These are phyloP conservation scores for Limenitis camilla DNA, from an alignment of 2,888 invertebrate species.

Conservation along the genomic window DNA sequence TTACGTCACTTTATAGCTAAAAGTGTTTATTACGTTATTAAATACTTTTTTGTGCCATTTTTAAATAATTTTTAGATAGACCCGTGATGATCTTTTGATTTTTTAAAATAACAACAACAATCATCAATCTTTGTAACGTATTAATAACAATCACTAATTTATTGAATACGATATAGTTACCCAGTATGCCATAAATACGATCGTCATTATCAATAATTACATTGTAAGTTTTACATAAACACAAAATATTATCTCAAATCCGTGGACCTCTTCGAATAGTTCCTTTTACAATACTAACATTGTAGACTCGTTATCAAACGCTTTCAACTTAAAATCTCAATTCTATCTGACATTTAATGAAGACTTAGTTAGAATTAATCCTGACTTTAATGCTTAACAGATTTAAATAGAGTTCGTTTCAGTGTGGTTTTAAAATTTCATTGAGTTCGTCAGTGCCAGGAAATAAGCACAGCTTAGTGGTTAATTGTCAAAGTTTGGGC, in stretches of 20 bases:
- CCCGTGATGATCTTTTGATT: too few species aligned
- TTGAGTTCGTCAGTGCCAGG: constrained; percentile 19
- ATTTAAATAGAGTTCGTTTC: constrained; percentile 15
- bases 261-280: constrained; percentile 9
- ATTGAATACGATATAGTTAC: too few species aligned
- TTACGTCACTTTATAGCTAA: too few species aligned
- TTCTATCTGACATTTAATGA: constrained; percentile 11
- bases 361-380: constrained; percentile 7
- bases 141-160: too few species aligned
- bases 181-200: too few species aligned
- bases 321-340: constrained; percentile 24
- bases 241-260: constrained; percentile 1
- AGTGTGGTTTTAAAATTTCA: constrained; percentile 11
- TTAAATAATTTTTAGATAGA: too few species aligned
- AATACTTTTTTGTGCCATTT: too few species aligned
- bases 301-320: constrained; percentile 21
- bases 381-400: not conserved
- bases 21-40: too few species aligned
- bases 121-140: too few species aligned
- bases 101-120: too few species aligned
- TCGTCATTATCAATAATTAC: too few species aligned
- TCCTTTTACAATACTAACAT: constrained; percentile 18
- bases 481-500: constrained; percentile 56
- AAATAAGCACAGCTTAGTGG: constrained; percentile 25
- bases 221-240: too few species aligned